A percentile compares a stretch with the other conserved stretches of the same genome.
phyloP scores from a whole-genome alignment of 2,888 invertebrate species.

The Leptopilina myrica region DNA sequence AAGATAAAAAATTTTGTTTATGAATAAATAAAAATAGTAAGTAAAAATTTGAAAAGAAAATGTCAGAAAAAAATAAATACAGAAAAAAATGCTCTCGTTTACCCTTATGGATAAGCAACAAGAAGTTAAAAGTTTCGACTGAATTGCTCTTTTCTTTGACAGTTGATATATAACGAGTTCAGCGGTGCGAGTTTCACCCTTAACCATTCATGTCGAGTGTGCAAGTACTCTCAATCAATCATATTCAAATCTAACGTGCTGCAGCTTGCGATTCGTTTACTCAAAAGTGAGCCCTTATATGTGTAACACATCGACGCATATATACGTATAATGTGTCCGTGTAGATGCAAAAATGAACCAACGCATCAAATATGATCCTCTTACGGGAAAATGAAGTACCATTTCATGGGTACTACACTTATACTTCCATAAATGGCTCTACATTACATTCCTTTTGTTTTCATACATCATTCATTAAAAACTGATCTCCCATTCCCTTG shows the following conservation, averaged over 20 bases:
- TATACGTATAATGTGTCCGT: too few relatives aligned
- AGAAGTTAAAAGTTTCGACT: background rate
- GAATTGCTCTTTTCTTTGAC: slow-evolving; percentile 29
- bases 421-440: background rate
- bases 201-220: slow-evolving; percentile 63
- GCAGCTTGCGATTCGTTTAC: slow-evolving; percentile 50
- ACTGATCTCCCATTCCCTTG: too few relatives aligned
- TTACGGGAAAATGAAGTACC: background rate
- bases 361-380: too few relatives aligned
- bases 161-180: slow-evolving; percentile 2
- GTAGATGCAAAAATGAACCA: too few relatives aligned
- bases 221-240: slow-evolving; percentile 70
- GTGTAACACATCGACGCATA: background rate
- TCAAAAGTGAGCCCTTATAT: slow-evolving; percentile 43
- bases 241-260: slow-evolving; percentile 66
- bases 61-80: too few relatives aligned
- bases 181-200: slow-evolving; percentile 53
- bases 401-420: background rate
- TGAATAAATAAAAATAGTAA: too few relatives aligned
- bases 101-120: background rate
- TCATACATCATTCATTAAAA: too few relatives aligned
- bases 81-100: background rate
- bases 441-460: background rate
- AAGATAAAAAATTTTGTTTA: too few relatives aligned
- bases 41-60: too few relatives aligned